Evolutionary conservation across 2,113 vertebrate species (phyloP), one percentile per base, ranked within the genome.

Genomic region (Rutilus rutilus): DNA sequence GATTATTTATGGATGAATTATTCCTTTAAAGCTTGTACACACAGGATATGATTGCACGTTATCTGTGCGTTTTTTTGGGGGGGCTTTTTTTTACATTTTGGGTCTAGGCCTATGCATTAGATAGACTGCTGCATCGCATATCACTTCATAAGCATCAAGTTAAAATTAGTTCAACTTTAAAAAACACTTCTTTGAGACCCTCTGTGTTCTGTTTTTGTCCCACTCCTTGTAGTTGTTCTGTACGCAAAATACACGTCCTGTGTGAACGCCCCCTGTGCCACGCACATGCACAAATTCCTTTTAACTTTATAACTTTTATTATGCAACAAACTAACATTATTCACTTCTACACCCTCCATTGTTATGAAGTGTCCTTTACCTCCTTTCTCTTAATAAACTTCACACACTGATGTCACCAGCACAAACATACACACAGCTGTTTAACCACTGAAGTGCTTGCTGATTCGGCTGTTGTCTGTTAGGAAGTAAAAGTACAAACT

Each of bases 371-470:
- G 0, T 52, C 33, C 65, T 83, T 83, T 14, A 83, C 30, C 11
- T 27, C 12, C 27, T 73, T 27, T 57, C 67, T 10, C 12, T 57
- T 14, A 7, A 39, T 25, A 42, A 83, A 71, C 60, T 21, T 50
- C 36, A 60, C 54, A 79, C 23, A 10, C 42, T 50, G 50, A 73
- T 2, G 52, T 25, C 50, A 59, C 52, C 4, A 52, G 15, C 75
- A 65, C 64, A 82, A 15, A 69, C 62, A 81, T 39, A 60, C 52
- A 81, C 42, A 82, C 62, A 82, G 62, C 79, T 52, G 67, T 71
- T 83, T 11, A 57, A 33, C 50, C 67, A 54, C 7, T 59, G 14
- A 54, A 73, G 19, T 2, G 50, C 50, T 69, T 15, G 3, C 6
- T 10, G 33, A 73, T 73, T 57, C 11, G 27, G n/a, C 23, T 57